A percentile compares a stretch with the other conserved stretches of the same genome.
phyloP scores from a whole-genome alignment of 37 sponge, comb jelly and placozoan genomes.

The Beroe ovata region DNA sequence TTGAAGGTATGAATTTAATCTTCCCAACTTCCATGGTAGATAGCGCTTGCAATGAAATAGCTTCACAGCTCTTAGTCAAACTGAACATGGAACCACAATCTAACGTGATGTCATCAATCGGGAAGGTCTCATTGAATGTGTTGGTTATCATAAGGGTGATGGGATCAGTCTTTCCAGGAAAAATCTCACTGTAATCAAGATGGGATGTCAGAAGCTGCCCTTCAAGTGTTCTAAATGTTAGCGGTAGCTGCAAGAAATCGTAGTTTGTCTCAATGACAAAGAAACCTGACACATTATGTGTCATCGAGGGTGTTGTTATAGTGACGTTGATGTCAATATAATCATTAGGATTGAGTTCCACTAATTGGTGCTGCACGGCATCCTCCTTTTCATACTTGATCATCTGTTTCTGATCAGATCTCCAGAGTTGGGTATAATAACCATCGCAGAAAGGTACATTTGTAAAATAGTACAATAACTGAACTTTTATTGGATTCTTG shows the following conservation, averaged over 20 bases:
- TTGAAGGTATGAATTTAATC: not conserved
- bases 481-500: conserved; percentile 39
- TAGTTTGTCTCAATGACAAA: conserved; percentile 62
- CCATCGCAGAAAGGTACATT: conserved; percentile 62
- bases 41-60: conserved; percentile 3
- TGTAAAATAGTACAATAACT: conserved; percentile 39
- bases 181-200: conserved; percentile 36
- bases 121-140: conserved; percentile 56
- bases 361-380: conserved; percentile 50
- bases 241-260: conserved; percentile 42
- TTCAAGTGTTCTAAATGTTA: conserved; percentile 41
- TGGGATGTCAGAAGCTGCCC: conserved; percentile 19
- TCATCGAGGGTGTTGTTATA: conserved; percentile 43
- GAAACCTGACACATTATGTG: conserved; percentile 51
- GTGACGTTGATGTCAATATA: conserved; percentile 38
- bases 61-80: not conserved
- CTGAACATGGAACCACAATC: not conserved
- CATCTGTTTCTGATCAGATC: not conserved
- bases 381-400: conserved; percentile 16
- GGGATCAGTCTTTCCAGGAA: conserved; percentile 24
- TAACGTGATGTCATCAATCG: conserved; percentile 40
- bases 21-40: conserved; percentile 21
- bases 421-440: conserved; percentile 21
- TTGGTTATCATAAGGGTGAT: conserved; percentile 52
- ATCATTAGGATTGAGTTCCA: conserved; percentile 5